A percentile compares a stretch with the other conserved stretches of the same genome.
These are phyloP conservation scores for Heliconius hewitsoni DNA, from an alignment of 1,140 invertebrate species.

Conservation along the genomic window DNA sequence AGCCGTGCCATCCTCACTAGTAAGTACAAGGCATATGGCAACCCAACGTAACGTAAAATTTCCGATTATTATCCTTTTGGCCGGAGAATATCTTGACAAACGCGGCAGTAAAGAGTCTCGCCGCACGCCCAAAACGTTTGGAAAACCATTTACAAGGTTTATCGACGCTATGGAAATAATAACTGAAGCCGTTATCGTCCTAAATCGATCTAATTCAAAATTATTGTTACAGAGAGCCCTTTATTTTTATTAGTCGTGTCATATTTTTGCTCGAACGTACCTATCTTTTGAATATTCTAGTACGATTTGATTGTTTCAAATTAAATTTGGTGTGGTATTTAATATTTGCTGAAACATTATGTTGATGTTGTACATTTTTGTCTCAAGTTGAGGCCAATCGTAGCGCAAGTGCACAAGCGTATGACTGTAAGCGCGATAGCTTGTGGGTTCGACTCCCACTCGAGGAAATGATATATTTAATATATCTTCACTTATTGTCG, in stretches of 20 bases:
- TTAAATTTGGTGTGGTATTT: neutral
- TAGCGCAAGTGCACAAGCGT: too few relatives aligned
- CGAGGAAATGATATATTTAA: too few relatives aligned
- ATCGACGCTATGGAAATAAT: constrained; percentile 79
- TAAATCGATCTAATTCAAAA: constrained; percentile 79
- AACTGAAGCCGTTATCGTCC: constrained; percentile 75
- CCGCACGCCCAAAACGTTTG: constrained; percentile 69
- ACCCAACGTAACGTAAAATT: constrained; percentile 73
- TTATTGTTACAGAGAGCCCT: constrained; percentile 73
- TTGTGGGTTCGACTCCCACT: too few relatives aligned
- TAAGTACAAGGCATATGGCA: constrained; percentile 63
- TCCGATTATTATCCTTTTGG: constrained; percentile 73
- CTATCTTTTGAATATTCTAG: neutral
- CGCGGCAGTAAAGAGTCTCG: constrained; percentile 76
- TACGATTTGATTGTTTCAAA: neutral
- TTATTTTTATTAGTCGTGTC: constrained; percentile 65
- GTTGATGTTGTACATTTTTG: neutral
- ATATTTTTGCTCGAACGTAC: constrained; percentile 15
- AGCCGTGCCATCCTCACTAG: constrained; percentile 23
- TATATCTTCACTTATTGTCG: too few relatives aligned
- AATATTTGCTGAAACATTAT: neutral
- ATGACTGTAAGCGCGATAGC: too few relatives aligned
- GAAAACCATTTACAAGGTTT: constrained; percentile 80
- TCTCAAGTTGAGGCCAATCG: too few relatives aligned
- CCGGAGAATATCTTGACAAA: constrained; percentile 76